phyloP scores from a whole-genome alignment of 2,888 invertebrate genomes.

The Rhopalosiphum nymphaeae region DNA sequence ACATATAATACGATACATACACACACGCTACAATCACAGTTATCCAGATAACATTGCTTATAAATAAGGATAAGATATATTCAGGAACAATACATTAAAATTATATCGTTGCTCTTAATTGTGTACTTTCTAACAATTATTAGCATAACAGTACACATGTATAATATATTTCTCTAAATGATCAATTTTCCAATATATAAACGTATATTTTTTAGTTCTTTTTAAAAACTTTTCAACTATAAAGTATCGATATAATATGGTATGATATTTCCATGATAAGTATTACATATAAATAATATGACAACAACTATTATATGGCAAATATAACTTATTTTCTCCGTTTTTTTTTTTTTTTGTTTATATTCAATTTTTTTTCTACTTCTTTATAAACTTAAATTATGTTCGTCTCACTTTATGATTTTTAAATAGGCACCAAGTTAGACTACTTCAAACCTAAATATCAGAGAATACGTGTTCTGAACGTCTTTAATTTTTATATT shows the following conservation, averaged over 20 bases:
- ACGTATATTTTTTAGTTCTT: neutral
- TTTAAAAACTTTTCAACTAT: neutral
- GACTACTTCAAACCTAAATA: neutral
- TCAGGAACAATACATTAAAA: neutral
- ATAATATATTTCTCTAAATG: neutral
- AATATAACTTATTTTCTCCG: neutral
- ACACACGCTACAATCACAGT: neutral
- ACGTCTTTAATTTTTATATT: neutral
- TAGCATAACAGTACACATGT: neutral
- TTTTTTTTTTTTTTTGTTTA: neutral
- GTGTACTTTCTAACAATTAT: neutral
- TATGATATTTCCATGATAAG: neutral
- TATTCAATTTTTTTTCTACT: neutral
- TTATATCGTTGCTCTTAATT: neutral
- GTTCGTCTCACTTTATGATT: neutral
- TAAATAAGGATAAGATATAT: neutral
- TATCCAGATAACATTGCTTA: neutral
- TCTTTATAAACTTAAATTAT: neutral
- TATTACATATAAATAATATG: neutral
- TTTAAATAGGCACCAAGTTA: neutral
- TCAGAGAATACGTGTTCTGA: neutral
- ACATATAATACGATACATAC: neutral
- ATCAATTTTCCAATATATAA: neutral
- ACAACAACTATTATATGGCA: neutral
- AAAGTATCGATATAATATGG: neutral